Base-by-base conservation (phyloP, 2,888 invertebrate genomes). In the Prosopocoilus inquinatus region DNA sequence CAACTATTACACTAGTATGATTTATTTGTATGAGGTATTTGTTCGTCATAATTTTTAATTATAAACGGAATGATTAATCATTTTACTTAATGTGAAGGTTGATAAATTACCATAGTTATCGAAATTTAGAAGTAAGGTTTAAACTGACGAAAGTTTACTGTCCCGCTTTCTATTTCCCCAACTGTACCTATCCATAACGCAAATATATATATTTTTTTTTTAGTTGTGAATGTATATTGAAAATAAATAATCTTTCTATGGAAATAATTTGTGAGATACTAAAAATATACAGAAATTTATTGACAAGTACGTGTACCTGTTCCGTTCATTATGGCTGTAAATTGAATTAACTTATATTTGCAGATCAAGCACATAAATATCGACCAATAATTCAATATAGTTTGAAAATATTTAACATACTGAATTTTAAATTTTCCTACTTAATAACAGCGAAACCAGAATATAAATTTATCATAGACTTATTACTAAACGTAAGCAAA, bases 181-280 rank as follows among this genome's bases (percentile, higher is more conserved):
- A n/a, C n/a, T n/a, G n/a, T n/a, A n/a, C n/a, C n/a, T n/a, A n/a
- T n/a, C n/a, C n/a, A n/a, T n/a, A n/a, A n/a, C n/a, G n/a, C n/a
- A n/a, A n/a, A n/a, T n/a, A n/a, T n/a, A n/a, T 36, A 2, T 39
- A 15, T 47, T 9, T 20, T n/a, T 38, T 8, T 68, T 71, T 60
- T 59, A 72, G 73, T n/a, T 72, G 70, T 59, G 64, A 63, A 9
- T 72, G 73, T 62, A 54, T 72, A 43, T 51, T 53, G n/a, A 59
- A 57, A 52, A 44, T 62, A 33, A 57, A 52, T 35, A 56, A 47
- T 32, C 28, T 62, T 15, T 54, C 34, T 35, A 45, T 62, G 7
- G 52, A 57, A 38, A 33, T 62, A 8, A 56, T 60, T 11, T 53
- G 58, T 33, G 50, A 51, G 9, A 13, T 49, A 32, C 38, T 55